Base-by-base conservation (phyloP, 2,888 invertebrate genomes). In the Orchesella flavescens region DNA sequence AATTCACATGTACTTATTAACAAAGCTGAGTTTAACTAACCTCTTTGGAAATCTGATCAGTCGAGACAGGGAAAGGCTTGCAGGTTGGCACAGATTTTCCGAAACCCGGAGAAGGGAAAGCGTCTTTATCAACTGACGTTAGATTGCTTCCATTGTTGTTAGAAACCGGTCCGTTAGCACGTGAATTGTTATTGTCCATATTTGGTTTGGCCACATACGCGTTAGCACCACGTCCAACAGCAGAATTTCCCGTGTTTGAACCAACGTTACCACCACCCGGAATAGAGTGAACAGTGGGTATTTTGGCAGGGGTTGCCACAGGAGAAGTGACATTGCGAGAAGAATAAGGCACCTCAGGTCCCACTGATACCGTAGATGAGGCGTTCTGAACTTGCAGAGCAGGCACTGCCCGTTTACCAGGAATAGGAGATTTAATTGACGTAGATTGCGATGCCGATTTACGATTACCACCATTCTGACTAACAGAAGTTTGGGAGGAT, bases 31-130 rank as follows among this genome's bases (percentile, higher is more conserved):
- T n/a, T n/a, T 34, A 10, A 68, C 76, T 71, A 72, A 87, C 88
- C 84, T 88, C 86, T 81, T 86, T 88, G 59, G 85, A 83, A 69
- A 83, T 77, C 85, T 88, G 87, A 81, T 88, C 88, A 88, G 84
- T 87, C 77, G 84, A 53, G 65, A 81, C 85, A 66, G 88, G 87
- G 69, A 87, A 87, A 83, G 88, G 87, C 85, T 88, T 88, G 10
- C 84, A 82, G 55, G 78, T 84, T 88, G 88, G 88, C 88, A 88
- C 88, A 81, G 83, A 68, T 86, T 88, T 88, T 49, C 80, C 86
- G 74, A 86, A 87, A 61, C 84, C 87, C 53, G 88, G 87, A 61
- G 86, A 81, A 10, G 88, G 88, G 74, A 88, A 88, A 69, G 88
- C 87, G 55, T 88, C 88, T 68, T 87, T 87, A 82, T 88, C 88